Percentiles rank a stretch among this genome's conserved stretches.
These are phyloP conservation scores for Hippocampus zosterae DNA, from an alignment of 2,113 vertebrate species.

Conservation along the genomic window DNA sequence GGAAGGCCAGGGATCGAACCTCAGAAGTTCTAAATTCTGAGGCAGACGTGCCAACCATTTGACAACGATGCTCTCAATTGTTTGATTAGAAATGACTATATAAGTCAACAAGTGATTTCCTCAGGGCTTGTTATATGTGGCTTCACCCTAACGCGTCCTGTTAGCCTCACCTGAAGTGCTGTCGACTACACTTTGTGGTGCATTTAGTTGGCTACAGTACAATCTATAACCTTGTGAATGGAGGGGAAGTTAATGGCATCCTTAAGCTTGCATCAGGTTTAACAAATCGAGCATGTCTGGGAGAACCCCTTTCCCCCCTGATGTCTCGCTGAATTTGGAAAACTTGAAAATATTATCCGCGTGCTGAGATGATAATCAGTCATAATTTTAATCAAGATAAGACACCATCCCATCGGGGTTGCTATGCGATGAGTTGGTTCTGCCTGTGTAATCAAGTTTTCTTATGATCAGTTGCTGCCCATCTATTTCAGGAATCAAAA, in stretches of 20 bases:
- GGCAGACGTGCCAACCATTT: no score
- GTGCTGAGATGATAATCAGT: slow-evolving; percentile 29
- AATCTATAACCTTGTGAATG: slow-evolving; percentile 47
- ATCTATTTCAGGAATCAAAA: slow-evolving; percentile 17
- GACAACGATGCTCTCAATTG: not conserved
- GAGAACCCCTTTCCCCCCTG: slow-evolving; percentile 28
- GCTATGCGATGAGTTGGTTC: slow-evolving; percentile 14
- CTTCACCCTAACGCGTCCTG: slow-evolving; percentile 35
- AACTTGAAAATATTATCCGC: slow-evolving; percentile 14
- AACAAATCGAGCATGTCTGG: slow-evolving; percentile 45
- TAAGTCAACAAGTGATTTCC: not conserved
- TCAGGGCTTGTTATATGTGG: slow-evolving; percentile 1
- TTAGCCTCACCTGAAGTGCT: slow-evolving; percentile 39
- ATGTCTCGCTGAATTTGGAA: slow-evolving; percentile 19
- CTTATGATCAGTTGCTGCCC: slow-evolving; percentile 18
- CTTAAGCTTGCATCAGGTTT: slow-evolving; percentile 48
- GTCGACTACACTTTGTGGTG: slow-evolving; percentile 25
- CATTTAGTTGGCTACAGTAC: slow-evolving; percentile 20
- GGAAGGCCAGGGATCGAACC: not conserved
- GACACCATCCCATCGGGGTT: slow-evolving; percentile 19
- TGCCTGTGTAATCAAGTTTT: slow-evolving; percentile 9
- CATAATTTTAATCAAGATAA: slow-evolving; percentile 34
- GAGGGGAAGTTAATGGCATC: slow-evolving; percentile 44
- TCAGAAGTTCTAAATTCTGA: not conserved
- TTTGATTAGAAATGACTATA: no score